phyloP scores from a whole-genome alignment of 1,140 invertebrate species.

The Aphidius gifuensis region DNA sequence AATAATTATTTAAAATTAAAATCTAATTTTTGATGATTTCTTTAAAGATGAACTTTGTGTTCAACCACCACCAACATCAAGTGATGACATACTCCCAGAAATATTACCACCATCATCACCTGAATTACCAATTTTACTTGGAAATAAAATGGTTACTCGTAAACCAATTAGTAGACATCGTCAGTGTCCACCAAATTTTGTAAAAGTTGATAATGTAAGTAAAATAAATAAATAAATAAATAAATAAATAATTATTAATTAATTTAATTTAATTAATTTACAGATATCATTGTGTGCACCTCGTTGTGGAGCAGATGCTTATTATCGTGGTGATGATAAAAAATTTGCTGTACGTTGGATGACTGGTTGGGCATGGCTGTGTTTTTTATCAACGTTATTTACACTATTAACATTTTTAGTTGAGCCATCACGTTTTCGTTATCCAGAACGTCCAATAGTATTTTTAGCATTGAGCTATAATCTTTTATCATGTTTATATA shows the following conservation, averaged over 20 bases:
- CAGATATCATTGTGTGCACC: slow-evolving; percentile 56
- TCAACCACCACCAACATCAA: slow-evolving; percentile 36
- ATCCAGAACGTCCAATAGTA: slow-evolving; percentile 82
- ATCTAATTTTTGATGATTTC: not conserved
- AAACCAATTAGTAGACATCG: slow-evolving; percentile 34
- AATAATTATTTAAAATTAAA: not conserved
- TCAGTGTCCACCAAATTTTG: slow-evolving; percentile 55
- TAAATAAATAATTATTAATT: slow-evolving; percentile 6
- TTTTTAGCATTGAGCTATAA: slow-evolving; percentile 84
- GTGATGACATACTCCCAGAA: slow-evolving; percentile 38
- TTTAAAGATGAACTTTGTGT: slow-evolving; percentile 41
- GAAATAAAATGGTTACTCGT: too few species aligned
- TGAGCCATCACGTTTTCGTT: slow-evolving; percentile 76
- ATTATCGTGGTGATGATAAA: slow-evolving; percentile 72
- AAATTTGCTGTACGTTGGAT: slow-evolving; percentile 77
- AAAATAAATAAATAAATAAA: not conserved
- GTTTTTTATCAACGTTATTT: slow-evolving; percentile 79
- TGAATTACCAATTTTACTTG: slow-evolving; percentile 30
- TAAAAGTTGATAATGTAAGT: slow-evolving; percentile 49
- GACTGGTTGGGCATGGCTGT: slow-evolving; percentile 79
- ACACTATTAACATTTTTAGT: slow-evolving; percentile 86
- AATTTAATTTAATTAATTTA: slow-evolving; percentile 19
- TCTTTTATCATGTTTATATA: slow-evolving; percentile 69
- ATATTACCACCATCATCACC: slow-evolving; percentile 17
- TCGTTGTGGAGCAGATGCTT: slow-evolving; percentile 68